Percentiles rank a stretch among this genome's conserved stretches.
Conservation (phyloP, 2,888 invertebrate species). For the Mycalesis mineus region DNA sequence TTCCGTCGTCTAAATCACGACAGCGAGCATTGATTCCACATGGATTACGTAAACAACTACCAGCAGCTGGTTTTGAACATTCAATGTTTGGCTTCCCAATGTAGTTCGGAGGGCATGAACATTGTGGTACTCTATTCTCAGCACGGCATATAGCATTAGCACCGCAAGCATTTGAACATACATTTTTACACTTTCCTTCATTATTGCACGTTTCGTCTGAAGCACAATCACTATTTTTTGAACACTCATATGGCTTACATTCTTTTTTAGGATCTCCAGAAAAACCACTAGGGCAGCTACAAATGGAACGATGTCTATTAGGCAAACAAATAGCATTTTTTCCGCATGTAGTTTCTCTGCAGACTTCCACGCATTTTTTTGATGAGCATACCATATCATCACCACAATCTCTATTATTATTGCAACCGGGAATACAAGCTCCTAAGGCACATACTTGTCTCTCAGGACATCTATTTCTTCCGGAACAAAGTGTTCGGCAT, state of each 20-base stretch:
- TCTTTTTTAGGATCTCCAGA: constrained; percentile 88
- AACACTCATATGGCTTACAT: constrained; percentile 88
- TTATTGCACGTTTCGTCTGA: constrained; percentile 85
- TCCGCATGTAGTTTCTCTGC: constrained; percentile 85
- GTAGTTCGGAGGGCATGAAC: constrained; percentile 89
- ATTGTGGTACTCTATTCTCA: constrained; percentile 85
- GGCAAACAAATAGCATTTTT: constrained; percentile 88
- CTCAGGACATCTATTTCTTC: constrained; percentile 83
- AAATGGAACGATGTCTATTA: constrained; percentile 88
- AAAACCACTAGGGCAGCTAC: constrained; percentile 91
- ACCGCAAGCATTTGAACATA: constrained; percentile 89
- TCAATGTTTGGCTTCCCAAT: constrained; percentile 88
- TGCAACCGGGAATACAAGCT: constrained; percentile 88
- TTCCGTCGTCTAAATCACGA: constrained; percentile 84
- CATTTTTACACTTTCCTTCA: constrained; percentile 86
- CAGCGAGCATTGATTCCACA: constrained; percentile 92
- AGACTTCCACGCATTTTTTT: constrained; percentile 84
- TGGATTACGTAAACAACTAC: constrained; percentile 87
- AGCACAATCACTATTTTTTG: constrained; percentile 86
- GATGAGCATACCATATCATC: constrained; percentile 84
- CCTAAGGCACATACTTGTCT: constrained; percentile 87
- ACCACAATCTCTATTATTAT: constrained; percentile 87
- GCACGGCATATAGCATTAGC: constrained; percentile 91
- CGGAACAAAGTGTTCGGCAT: constrained; percentile 85
- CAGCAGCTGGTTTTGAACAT: constrained; percentile 83